Evolutionary conservation across 2,888 invertebrate genomes (phyloP), one percentile per base, ranked within the genome.

Genomic region (Stenodera caucasica): DNA sequence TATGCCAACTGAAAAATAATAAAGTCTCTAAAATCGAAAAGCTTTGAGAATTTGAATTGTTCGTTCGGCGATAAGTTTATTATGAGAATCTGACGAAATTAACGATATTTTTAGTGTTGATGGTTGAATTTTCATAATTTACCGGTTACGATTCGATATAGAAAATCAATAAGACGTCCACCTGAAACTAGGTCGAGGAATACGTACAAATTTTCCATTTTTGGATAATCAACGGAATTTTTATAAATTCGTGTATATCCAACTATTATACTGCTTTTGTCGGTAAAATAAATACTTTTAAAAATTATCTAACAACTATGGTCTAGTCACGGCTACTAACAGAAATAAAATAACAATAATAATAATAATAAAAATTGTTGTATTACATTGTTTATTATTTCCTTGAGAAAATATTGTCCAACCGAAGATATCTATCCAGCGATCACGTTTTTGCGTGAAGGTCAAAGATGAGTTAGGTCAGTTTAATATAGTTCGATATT

Each of bases 391-490:
- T 26, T 37, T 37, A 37, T 32, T 11, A 45, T 45, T 45, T 40
- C 18, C 40, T 40, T 40, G 40, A 40, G 45, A 26, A 26, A 45
- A 45, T 18, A 11, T 5, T 45, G 32, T 32, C 9, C 9, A 29
- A 29, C 29, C 8, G 37, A 45, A 45, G 45, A 21, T 2, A 45
- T 45, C 18, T 8, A 45, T 45, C 21, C 21, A 45, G 1, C 5
- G 52, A 49, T 53, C 59, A 63, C 63, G 63, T 60, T 63, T 50
- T 12, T 15, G 18, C 54, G 60, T 57, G 63, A 63, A 63, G 63
- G 63, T 60, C 63, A 60, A 59, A 58, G 54, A 63, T 63, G 59
- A 63, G 63, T 55, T 63, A 63, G 63, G 63, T 63, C 63, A 63
- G 63, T 45, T 40, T 40, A 18, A 21, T 45, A 45, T 45, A 45